Conservation (phyloP, 2,888 invertebrate species). For the Phasia obesa region DNA sequence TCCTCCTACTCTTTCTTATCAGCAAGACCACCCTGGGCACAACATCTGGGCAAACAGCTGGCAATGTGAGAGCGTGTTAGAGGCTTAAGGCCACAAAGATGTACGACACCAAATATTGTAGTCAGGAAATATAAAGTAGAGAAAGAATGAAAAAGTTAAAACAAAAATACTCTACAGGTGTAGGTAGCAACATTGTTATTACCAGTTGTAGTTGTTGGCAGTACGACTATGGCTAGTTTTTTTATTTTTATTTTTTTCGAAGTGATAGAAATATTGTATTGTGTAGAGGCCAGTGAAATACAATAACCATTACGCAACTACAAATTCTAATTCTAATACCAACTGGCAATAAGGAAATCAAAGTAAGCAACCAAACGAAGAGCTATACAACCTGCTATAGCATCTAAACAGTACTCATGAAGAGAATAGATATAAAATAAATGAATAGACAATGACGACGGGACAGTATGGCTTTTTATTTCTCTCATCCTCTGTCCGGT, state of each 20-base stretch:
- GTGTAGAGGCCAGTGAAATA: conserved; percentile 52
- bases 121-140: conserved; percentile 62
- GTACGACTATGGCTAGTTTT: conserved; percentile 9
- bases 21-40: not conserved
- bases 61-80: conserved; percentile 55
- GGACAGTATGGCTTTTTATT: conserved; percentile 73
- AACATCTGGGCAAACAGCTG: conserved; percentile 43
- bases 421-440: conserved; percentile 60
- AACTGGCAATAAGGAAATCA: conserved; percentile 46
- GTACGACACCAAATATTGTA: conserved; percentile 54
- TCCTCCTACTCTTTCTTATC: not conserved
- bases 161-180: conserved; percentile 71
- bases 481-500: conserved; percentile 56
- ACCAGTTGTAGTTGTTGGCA: conserved; percentile 19
- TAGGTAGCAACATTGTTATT: conserved; percentile 69
- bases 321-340: not conserved
- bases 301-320: conserved; percentile 47
- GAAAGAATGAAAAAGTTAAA: conserved; percentile 8
- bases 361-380: conserved; percentile 72
- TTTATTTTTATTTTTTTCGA: conserved; percentile 25
- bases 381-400: conserved; percentile 27
- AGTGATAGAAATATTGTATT: conserved; percentile 41
- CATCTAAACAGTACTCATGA: conserved; percentile 15
- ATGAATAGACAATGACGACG: conserved; percentile 76
- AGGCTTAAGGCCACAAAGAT: conserved; percentile 65